A percentile compares a stretch with the other conserved stretches of the same genome.
These are phyloP conservation scores for Chroicocephalus ridibundus DNA, from an alignment of 2,113 vertebrate species.

Conservation along the genomic window DNA sequence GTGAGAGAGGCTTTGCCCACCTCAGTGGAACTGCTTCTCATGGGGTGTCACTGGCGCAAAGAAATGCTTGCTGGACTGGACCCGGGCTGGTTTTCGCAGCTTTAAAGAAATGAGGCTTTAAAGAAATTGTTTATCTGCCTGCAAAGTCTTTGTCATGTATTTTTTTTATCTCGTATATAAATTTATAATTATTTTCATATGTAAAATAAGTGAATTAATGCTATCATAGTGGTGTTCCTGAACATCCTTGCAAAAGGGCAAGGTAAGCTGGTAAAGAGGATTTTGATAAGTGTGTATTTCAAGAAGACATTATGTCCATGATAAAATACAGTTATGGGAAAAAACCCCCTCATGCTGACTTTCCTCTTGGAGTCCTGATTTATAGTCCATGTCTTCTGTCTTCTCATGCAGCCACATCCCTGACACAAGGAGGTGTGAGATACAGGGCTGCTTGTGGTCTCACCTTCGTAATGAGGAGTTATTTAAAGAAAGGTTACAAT, in stretches of 20 bases:
- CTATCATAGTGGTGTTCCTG: neutral
- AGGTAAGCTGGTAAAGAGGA: neutral
- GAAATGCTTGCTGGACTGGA: neutral
- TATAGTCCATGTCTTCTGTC: neutral
- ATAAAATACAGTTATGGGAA: neutral
- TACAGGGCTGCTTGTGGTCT: neutral
- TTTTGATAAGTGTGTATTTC: neutral
- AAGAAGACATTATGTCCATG: neutral
- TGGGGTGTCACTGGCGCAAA: neutral
- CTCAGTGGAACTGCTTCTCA: neutral
- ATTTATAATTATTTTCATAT: neutral
- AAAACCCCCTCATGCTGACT: neutral
- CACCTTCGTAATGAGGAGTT: neutral
- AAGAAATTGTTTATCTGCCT: neutral
- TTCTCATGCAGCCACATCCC: neutral
- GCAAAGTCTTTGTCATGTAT: neutral
- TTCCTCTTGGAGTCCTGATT: neutral
- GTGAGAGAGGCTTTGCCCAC: neutral
- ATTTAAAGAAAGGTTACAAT: neutral
- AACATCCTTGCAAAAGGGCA: neutral
- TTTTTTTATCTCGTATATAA: neutral
- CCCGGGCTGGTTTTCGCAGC: neutral
- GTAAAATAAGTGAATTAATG: neutral
- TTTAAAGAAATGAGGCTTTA: neutral
- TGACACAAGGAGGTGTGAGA: neutral